Evolutionary conservation across 2,113 vertebrate genomes (phyloP).

Genomic region (Australoheros scitulus): DNA sequence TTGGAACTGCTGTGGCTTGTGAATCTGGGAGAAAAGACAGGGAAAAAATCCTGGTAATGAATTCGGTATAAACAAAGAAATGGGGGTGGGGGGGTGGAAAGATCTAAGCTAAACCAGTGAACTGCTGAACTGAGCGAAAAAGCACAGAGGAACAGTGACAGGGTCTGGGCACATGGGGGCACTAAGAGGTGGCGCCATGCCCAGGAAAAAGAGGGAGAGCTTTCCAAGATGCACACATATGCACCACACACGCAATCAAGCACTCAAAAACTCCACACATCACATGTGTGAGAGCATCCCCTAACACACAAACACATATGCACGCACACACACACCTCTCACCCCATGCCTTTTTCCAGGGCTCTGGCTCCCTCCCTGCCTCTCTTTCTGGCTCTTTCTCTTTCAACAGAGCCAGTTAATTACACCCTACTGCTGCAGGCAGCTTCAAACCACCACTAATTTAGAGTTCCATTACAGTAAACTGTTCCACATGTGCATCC

Average conservation of each 20-base stretch:
- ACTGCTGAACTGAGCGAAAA: constrained; percentile 67
- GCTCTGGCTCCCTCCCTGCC: constrained; percentile 70
- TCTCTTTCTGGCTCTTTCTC: constrained; percentile 81
- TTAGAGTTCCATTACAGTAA: constrained; percentile 88
- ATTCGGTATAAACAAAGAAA: constrained; percentile 75
- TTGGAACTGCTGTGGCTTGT: constrained; percentile 79
- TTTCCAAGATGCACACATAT: constrained; percentile 62
- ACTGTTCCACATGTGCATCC: constrained; percentile 86
- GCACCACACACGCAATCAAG: constrained; percentile 64
- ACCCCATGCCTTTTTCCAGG: constrained; percentile 67
- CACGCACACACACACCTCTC: constrained; percentile 61
- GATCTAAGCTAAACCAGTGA: constrained; percentile 64
- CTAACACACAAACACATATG: constrained; percentile 39
- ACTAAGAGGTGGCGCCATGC: constrained; percentile 71
- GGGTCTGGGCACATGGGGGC: constrained; percentile 80
- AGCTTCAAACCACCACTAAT: constrained; percentile 87
- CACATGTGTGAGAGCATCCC: constrained; percentile 60
- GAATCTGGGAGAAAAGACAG: constrained; percentile 68
- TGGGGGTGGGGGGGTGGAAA: not conserved
- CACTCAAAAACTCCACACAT: constrained; percentile 48
- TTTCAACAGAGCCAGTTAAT: constrained; percentile 87
- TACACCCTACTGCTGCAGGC: constrained; percentile 86
- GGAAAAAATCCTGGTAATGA: constrained; percentile 75
- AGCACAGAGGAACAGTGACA: constrained; percentile 66
- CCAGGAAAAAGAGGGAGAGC: constrained; percentile 49